Base-by-base conservation (phyloP, 2,888 invertebrate genomes). In the Axea sp. region DNA sequence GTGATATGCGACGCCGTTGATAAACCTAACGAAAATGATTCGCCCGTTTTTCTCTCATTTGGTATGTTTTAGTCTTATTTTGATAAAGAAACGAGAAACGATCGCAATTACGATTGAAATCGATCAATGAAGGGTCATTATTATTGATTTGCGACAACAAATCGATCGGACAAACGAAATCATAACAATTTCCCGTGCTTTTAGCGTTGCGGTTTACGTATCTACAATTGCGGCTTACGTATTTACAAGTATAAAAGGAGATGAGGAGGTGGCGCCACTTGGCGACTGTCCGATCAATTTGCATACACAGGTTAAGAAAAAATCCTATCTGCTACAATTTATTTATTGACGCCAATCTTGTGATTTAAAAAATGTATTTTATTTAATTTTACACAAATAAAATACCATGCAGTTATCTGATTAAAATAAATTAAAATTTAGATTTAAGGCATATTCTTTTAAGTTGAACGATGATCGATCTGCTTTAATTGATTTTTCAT, bases 21-120 rank as follows among this genome's bases (percentile, higher is more conserved):
- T 22, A 43, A 45, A 35, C 35, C 59, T 45, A 59, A 45, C 59
- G 35, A 43, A 30, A 45, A 35, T 33, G 28, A 59, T 37, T 37
- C 37, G 31, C 39, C 15, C n/a, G 26, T 6, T 22, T 30, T 28
- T 12, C 64, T 19, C 22, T 43, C 53, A 64, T 65, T 65, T 65
- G 65, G 87, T 87, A 87, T 87, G 82, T 86, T 82, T 65, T 55
- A 65, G 53, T 65, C 65, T 65, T 65, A 49, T 30, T 49, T 49
- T 30, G 39, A 31, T 64, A 53, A 53, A 19, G 22, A 57, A 57
- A 35, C 35, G 45, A 26, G 45, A 37, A 60, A 45, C n/a, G 12
- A 11, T 11, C 22, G 31, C 9, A n/a, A 22, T 33, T 22, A 7
- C 2, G 26, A 24, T 1, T 11, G 6, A 4, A 30, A 1, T 17